Conservation (phyloP, 2,797 vertebrate species). For the Poliocrania exsul region DNA sequence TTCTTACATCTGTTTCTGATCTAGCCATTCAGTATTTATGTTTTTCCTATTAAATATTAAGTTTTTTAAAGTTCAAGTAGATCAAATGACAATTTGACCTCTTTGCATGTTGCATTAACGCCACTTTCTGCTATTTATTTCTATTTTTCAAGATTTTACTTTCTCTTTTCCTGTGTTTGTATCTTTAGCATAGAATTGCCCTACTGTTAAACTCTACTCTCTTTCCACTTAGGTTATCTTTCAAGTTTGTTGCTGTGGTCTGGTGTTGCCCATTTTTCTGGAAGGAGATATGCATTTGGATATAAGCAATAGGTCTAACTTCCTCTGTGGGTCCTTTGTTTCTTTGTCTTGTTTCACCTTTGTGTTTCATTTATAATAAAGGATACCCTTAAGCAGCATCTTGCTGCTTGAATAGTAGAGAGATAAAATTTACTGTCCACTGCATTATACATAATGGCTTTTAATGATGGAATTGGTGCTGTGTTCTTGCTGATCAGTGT, state of each 20-base stretch:
- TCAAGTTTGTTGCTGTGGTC: background rate
- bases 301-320: background rate
- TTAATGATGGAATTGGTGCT: background rate
- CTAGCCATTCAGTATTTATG: background rate
- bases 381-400: background rate
- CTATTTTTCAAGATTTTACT: background rate
- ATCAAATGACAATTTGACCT: background rate
- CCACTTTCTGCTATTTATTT: background rate
- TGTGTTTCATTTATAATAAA: background rate
- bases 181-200: background rate
- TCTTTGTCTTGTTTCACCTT: background rate
- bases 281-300: background rate
- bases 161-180: background rate
- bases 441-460: fast-evolving
- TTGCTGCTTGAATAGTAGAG: background rate
- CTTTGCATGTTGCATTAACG: background rate
- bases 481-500: background rate
- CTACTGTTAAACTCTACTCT: background rate
- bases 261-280: background rate
- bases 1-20: background rate
- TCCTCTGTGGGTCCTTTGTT: background rate
- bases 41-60: background rate
- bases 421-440: background rate
- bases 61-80: background rate
- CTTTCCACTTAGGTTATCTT: background rate